Evolutionary conservation across 2,797 vertebrate species (phyloP).

Genomic region (Bradypus variegatus): DNA sequence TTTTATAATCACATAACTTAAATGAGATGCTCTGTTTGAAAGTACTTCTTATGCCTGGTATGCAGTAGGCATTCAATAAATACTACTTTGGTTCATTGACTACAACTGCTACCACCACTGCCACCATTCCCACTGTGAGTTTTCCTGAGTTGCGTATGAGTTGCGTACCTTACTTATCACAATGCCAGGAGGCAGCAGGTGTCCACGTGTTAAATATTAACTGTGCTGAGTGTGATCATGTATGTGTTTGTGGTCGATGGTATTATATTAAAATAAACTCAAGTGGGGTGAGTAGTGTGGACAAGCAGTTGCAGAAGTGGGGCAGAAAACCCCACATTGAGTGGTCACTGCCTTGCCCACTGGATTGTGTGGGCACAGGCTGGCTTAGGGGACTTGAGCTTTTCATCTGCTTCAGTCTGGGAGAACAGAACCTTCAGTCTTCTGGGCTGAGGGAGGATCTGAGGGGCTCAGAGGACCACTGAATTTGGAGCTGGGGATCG

Average conservation of each 20-base stretch:
- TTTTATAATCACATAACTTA: background rate
- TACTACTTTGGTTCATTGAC: no score
- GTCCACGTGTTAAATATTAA: slow-evolving; percentile 5
- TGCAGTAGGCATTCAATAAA: background rate
- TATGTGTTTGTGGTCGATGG: background rate
- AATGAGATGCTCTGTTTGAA: background rate
- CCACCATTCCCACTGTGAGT: no score
- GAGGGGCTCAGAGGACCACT: background rate
- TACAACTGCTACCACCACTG: accelerated
- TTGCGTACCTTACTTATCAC: background rate
- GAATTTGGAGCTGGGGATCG: background rate
- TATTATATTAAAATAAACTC: background rate
- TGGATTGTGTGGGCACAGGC: background rate
- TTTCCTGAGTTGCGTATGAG: background rate
- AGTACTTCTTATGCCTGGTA: background rate
- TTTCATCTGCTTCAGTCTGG: no score
- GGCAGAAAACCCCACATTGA: background rate
- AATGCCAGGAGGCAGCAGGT: background rate
- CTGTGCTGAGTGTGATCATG: background rate
- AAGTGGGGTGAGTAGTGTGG: background rate
- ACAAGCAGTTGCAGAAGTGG: background rate
- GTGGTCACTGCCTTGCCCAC: background rate
- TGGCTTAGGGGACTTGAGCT: background rate
- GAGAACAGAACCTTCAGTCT: background rate
- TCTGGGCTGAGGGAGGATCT: background rate